Evolutionary conservation across 2,797 vertebrate genomes (phyloP).

Genomic region (Tokudaia tokunoshimensis): DNA sequence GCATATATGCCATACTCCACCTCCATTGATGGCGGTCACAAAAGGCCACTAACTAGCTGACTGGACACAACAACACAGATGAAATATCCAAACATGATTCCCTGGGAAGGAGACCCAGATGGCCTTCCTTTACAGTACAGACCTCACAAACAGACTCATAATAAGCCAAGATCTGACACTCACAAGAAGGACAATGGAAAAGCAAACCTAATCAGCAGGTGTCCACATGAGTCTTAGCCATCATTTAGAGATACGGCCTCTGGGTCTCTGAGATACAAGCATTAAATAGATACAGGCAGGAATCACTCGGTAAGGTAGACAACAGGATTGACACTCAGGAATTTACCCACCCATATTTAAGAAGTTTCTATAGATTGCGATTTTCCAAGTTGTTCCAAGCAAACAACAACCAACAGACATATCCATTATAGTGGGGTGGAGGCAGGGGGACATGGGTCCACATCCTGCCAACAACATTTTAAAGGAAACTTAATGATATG

Average conservation of each 20-base stretch:
- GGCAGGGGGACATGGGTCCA: not conserved
- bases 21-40: not conserved
- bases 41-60: not conserved
- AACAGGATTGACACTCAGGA: not conserved
- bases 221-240: not conserved
- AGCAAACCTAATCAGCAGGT: not conserved
- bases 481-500: constrained; percentile 50
- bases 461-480: not conserved
- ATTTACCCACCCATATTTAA: rapidly evolving
- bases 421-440: not conserved
- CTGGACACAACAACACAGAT: too few species aligned
- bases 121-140: not conserved
- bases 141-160: not conserved
- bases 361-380: too few species aligned
- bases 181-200: not conserved
- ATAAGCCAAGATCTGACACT: not conserved
- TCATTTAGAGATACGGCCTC: not conserved
- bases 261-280: not conserved
- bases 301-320: not conserved
- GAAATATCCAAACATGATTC: not conserved
- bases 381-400: not conserved
- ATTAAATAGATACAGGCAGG: not conserved
- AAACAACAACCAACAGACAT: not conserved
- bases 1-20: too few species aligned
- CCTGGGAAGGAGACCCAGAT: not conserved